Conservation (phyloP, 1,140 invertebrate species). For the Gerris buenoi region DNA sequence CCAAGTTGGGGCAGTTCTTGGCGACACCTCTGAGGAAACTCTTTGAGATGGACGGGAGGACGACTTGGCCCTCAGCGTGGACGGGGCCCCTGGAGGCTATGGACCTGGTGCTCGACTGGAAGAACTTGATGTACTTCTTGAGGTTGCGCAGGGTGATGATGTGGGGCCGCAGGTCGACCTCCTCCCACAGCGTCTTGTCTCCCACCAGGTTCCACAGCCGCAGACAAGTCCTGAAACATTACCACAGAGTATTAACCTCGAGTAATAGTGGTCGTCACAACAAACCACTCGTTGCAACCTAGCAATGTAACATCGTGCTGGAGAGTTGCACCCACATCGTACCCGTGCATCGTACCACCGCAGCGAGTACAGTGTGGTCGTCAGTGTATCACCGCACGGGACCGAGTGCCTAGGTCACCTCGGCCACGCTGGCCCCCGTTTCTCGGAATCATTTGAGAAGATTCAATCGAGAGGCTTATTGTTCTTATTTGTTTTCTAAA, state of each 20-base stretch:
- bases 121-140: slow-evolving; percentile 20
- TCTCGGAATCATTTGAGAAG: slow-evolving; percentile 6
- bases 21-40: slow-evolving; percentile 30
- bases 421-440: too few species aligned
- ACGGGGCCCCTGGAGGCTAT: slow-evolving; percentile 12
- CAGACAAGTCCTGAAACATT: slow-evolving; percentile 30
- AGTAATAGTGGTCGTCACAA: not conserved
- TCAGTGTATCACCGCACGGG: not conserved
- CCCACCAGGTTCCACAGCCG: slow-evolving; percentile 31
- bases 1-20: slow-evolving; percentile 27
- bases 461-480: not conserved
- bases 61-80: not conserved
- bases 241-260: not conserved
- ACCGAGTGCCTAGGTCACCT: not conserved
- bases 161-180: slow-evolving; percentile 32
- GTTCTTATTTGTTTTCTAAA: too few species aligned
- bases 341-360: not conserved
- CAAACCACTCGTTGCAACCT: too few species aligned
- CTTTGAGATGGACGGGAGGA: slow-evolving; percentile 24
- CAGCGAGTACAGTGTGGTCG: too few species aligned
- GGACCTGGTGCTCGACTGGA: slow-evolving; percentile 10
- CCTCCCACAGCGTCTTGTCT: slow-evolving; percentile 37
- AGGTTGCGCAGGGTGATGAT: slow-evolving; percentile 30
- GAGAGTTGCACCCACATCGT: not conserved
- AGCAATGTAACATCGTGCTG: not conserved